phyloP scores from a whole-genome alignment of 1,140 invertebrate species.

The Bombus confusus region DNA sequence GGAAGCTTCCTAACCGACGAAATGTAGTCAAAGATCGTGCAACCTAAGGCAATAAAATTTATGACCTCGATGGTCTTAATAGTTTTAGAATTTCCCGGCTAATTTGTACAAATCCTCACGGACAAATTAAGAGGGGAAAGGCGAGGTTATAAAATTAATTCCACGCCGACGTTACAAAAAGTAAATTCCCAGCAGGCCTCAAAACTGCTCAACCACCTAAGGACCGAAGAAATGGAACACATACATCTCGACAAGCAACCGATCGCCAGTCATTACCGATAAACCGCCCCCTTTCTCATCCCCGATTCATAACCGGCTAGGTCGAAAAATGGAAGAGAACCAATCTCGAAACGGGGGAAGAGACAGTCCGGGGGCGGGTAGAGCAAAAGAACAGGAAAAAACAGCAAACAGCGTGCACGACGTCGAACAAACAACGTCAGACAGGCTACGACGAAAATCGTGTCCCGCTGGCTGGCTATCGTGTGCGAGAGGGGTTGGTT shows the following conservation, averaged over 20 bases:
- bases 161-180: too few species aligned
- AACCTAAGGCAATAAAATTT: too few species aligned
- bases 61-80: too few species aligned
- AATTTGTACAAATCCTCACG: not conserved
- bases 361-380: too few species aligned
- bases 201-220: not conserved
- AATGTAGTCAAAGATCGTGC: too few species aligned
- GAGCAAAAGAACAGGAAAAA: constrained; percentile 31
- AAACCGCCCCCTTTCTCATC: not conserved
- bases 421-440: constrained; percentile 65
- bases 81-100: too few species aligned
- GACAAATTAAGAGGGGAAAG: not conserved
- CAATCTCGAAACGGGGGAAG: constrained; percentile 12
- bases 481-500: not conserved
- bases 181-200: not conserved
- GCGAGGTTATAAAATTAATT: too few species aligned
- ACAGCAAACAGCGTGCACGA: constrained; percentile 64
- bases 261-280: constrained; percentile 7
- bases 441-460: constrained; percentile 61
- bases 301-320: constrained; percentile 20
- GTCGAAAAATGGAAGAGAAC: constrained; percentile 20
- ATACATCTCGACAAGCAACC: constrained; percentile 13
- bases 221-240: constrained; percentile 6
- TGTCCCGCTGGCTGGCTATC: constrained; percentile 40
- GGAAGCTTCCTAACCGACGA: too few species aligned